Evolutionary conservation across 2,113 vertebrate species (phyloP).

Genomic region (Mus pahari): DNA sequence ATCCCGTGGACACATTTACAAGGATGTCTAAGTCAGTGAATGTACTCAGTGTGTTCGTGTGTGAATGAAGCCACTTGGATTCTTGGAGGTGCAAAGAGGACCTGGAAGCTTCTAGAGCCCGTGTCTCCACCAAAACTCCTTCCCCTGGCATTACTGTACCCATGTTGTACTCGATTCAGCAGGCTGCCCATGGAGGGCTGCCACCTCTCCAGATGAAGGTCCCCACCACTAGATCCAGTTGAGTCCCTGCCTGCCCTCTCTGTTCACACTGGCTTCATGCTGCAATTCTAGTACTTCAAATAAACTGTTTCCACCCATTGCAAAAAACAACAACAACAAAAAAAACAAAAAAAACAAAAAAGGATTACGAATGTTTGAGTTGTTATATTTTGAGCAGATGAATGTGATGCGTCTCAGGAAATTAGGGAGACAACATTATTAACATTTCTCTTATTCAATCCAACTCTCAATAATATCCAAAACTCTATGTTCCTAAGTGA

Average conservation of each 20-base stretch:
- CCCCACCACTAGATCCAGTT: neutral
- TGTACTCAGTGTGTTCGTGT: neutral
- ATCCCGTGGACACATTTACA: neutral
- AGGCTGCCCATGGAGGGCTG: neutral
- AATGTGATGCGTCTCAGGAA: no score
- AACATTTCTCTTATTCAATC: neutral
- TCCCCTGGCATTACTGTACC: neutral
- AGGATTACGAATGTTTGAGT: no score
- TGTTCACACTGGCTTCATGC: neutral
- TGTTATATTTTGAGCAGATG: neutral
- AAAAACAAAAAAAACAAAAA: no score
- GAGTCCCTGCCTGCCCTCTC: neutral
- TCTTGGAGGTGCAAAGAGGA: no score
- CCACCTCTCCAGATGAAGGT: neutral
- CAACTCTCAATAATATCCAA: neutral
- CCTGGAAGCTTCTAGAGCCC: neutral
- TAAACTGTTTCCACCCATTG: slow-evolving; percentile 36
- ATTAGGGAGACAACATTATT: no score
- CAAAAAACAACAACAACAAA: no score
- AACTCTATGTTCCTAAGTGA: neutral
- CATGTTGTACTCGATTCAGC: neutral
- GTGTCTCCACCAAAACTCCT: fast-evolving
- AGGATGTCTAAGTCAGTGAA: neutral
- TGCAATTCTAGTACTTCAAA: slow-evolving; percentile 57
- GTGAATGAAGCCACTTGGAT: no score